Conservation (phyloP, 2,113 vertebrate species). For the pig (Sus scrofa) region T2T-Sscrofa CM000826.6:156004501-156005000, state of each 20-base stretch:
- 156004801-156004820: accelerated
- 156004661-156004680: no score
- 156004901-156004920: accelerated
- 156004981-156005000: neutral
- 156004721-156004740: no score
- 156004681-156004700: no score
- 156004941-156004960: accelerated
- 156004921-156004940: accelerated
- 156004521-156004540: no score
- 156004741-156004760: accelerated
- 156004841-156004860: accelerated
- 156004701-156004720: no score
- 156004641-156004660: no score
- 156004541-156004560: no score
- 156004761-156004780: accelerated
- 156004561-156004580: no score
- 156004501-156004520: no score
- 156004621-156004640: no score
- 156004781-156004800: accelerated
- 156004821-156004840: accelerated
- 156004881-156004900: accelerated
- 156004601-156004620: no score
- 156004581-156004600: no score
- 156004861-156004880: accelerated
- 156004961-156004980: accelerated